Conservation (phyloP, 2,888 invertebrate species). For the Watsonalla cultraria region DNA sequence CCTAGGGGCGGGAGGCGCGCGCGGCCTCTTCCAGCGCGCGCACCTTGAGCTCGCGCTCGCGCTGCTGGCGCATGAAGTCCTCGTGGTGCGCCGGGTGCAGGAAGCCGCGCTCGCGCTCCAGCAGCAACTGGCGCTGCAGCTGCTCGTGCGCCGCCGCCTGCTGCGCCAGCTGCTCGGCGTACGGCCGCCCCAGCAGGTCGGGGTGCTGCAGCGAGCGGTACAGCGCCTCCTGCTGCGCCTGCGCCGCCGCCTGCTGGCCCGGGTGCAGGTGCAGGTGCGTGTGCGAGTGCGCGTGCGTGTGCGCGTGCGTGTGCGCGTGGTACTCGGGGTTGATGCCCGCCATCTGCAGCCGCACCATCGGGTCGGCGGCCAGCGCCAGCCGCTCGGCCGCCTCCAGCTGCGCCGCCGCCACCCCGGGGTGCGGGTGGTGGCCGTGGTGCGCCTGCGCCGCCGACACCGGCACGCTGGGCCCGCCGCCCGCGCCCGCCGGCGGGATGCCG, state of each 20-base stretch:
- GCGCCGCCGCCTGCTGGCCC: constrained; percentile 82
- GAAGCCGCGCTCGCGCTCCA: constrained; percentile 88
- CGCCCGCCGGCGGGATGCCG: constrained; percentile 84
- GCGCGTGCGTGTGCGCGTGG: constrained; percentile 95
- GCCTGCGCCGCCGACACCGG: constrained; percentile 76
- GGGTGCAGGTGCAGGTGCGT: constrained; percentile 90
- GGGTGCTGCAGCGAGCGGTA: constrained; percentile 86
- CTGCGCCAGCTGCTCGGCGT: constrained; percentile 89
- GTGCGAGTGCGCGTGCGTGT: constrained; percentile 94
- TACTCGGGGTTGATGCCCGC: constrained; percentile 93
- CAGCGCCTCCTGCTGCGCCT: constrained; percentile 83
- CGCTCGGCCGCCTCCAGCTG: constrained; percentile 88
- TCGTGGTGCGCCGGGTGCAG: constrained; percentile 77
- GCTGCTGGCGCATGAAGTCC: constrained; percentile 84
- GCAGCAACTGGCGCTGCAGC: constrained; percentile 88
- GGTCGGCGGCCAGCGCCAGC: constrained; percentile 91
- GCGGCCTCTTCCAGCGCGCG: constrained; percentile 92
- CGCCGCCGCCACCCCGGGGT: constrained; percentile 74
- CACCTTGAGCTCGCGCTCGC: constrained; percentile 91
- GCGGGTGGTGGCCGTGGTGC: constrained; percentile 78
- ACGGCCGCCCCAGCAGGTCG: constrained; percentile 88
- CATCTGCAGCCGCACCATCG: constrained; percentile 96
- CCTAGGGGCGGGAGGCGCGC: constrained; percentile 78
- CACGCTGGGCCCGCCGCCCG: constrained; percentile 68
- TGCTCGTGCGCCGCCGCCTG: constrained; percentile 91